Evolutionary conservation across 1,140 invertebrate species (phyloP).

Genomic region (Ceratina japonica): DNA sequence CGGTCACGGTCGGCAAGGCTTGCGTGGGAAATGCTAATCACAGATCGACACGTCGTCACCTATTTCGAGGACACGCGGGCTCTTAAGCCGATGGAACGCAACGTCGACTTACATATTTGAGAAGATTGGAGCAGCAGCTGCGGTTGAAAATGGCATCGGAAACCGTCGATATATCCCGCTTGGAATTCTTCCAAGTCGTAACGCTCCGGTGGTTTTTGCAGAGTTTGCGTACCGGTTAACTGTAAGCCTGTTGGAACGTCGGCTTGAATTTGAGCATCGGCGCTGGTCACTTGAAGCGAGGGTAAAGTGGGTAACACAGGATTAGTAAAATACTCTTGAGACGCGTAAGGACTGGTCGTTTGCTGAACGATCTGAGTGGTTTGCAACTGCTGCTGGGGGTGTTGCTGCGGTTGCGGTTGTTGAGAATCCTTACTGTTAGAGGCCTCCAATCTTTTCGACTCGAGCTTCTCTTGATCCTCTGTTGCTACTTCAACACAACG

Average conservation of each 20-base stretch:
- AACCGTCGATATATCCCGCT: conserved; percentile 77
- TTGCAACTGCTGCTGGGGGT: conserved; percentile 63
- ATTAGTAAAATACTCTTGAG: conserved; percentile 80
- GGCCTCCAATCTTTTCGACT: conserved; percentile 74
- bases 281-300: conserved; percentile 68
- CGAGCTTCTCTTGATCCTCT: conserved; percentile 74
- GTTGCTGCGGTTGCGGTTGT: conserved; percentile 68
- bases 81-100: not conserved
- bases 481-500: conserved; percentile 50
- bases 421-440: conserved; percentile 71
- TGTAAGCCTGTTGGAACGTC: conserved; percentile 70
- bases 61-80: not conserved
- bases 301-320: conserved; percentile 76
- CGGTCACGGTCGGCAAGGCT: conserved; percentile 65
- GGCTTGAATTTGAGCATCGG: conserved; percentile 72
- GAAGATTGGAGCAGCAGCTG: conserved; percentile 72
- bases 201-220: conserved; percentile 64
- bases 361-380: conserved; percentile 67
- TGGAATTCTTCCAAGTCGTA: conserved; percentile 64
- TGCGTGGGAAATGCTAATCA: conserved; percentile 70
- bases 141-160: conserved; percentile 65
- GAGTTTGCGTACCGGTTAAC: conserved; percentile 64
- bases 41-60: not conserved
- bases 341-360: conserved; percentile 56
- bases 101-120: conserved; percentile 69